Evolutionary conservation across 2,888 invertebrate genomes (phyloP), one percentile per base, ranked within the genome.

Genomic region (Melinopterus prodromus): DNA sequence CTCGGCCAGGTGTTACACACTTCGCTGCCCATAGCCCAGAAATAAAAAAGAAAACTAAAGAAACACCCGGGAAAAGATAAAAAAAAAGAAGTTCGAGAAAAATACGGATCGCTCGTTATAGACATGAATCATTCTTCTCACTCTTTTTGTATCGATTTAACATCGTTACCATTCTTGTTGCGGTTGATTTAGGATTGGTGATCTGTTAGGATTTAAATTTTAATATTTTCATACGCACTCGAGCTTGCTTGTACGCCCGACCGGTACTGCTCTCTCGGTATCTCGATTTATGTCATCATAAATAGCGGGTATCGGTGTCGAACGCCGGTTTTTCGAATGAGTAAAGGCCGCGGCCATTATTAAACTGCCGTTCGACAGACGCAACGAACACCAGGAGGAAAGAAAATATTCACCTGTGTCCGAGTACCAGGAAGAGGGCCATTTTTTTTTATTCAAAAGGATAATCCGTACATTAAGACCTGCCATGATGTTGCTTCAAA

Each of bases 161-260:
- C 85, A 85, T 86, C 86, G 86, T 86, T 86, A 86, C 86, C 85
- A 86, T 86, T 87, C 86, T 84, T 83, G 85, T 86, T 86, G 82
- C 84, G 82, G 83, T 83, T 87, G 87, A 88, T 87, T 87, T 87
- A 88, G 83, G 80, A 82, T 82, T 81, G 84, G 84, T 84, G 85
- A 87, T 87, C 86, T 82, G 82, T 82, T 81, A 79, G 81, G 82
- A 79, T 82, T 82, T 80, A 81, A 79, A 81, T 81, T 81, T 79
- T 81, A 81, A 81, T 79, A 77, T 80, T 80, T 80, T 78, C 36
- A 36, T 35, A 36, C 7, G 74, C 5, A 53, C 26, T 26, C 26
- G 26, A 26, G 26, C 26, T 26, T 26, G 26, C 26, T 3, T 26
- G 26, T 26, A 26, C 26, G 26, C 2, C 26, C 2, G 53, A 53